These are phyloP conservation scores for Heliopora coerulea DNA, from an alignment of 92 coral and sea anemone genomes.

Conservation along the genomic window DNA sequence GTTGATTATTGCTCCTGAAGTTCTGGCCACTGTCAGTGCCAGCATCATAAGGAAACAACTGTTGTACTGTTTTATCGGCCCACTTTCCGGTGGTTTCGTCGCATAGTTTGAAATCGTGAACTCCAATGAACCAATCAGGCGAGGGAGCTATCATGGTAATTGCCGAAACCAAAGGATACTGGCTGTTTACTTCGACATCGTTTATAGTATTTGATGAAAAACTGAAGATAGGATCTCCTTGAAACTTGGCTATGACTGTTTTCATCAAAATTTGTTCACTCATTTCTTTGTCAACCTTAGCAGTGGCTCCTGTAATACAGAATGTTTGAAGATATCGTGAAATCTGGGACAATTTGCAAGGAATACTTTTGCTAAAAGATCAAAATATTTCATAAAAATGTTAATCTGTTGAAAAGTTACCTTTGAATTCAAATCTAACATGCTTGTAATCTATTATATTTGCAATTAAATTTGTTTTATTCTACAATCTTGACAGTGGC, in stretches of 20 bases:
- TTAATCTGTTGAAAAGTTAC: too few species aligned
- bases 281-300: not conserved
- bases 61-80: not conserved
- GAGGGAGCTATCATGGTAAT: slow-evolving; percentile 47
- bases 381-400: too few species aligned
- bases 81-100: slow-evolving; percentile 11
- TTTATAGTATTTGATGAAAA: too few species aligned
- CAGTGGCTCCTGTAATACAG: not conserved
- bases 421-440: too few species aligned
- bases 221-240: too few species aligned
- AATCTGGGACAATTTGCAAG: too few species aligned
- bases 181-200: slow-evolving; percentile 17
- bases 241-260: not conserved
- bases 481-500: too few species aligned
- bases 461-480: too few species aligned
- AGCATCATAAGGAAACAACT: slow-evolving; percentile 25
- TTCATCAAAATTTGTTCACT: not conserved
- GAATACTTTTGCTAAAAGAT: too few species aligned
- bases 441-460: too few species aligned
- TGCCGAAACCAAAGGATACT: slow-evolving; percentile 38
- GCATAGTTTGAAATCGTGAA: slow-evolving; percentile 9
- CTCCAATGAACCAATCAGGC: slow-evolving; percentile 47
- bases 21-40: slow-evolving; percentile 36
- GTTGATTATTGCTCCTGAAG: not conserved
- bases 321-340: too few species aligned